Percentiles rank a stretch among this genome's conserved stretches.
These are phyloP conservation scores for Drosophila asahinai DNA, from an alignment of 1,140 invertebrate genomes.

Conservation along the genomic window DNA sequence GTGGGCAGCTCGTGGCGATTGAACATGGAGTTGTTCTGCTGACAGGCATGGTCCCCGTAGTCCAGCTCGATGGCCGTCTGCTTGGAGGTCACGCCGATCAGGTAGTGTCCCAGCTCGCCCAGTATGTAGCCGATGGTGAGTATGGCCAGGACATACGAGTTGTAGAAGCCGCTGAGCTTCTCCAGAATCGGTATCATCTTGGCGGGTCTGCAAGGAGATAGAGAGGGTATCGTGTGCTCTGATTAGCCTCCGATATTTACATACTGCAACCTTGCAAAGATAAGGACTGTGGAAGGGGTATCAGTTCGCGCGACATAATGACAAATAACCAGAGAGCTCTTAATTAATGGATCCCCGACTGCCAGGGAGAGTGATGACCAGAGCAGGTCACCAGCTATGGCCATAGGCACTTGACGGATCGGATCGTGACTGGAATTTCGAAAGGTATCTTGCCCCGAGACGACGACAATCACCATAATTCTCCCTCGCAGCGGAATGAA, in stretches of 20 bases:
- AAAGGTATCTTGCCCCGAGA: conserved; percentile 27
- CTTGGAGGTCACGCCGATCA: conserved; percentile 95
- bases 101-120: conserved; percentile 94
- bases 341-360: conserved; percentile 42
- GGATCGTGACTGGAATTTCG: conserved; percentile 59
- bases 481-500: conserved; percentile 39
- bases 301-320: conserved; percentile 48
- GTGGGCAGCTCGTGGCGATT: conserved; percentile 87
- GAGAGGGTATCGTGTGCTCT: background rate
- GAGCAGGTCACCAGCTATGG: conserved; percentile 3
- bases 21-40: conserved; percentile 89
- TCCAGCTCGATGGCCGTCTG: conserved; percentile 93
- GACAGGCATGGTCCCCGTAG: conserved; percentile 95
- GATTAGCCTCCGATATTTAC: conserved; percentile 13
- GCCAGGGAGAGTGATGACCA: conserved; percentile 12
- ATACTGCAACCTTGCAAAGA: background rate
- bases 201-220: conserved; percentile 1
- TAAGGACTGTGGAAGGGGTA: conserved; percentile 4
- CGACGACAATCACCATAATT: conserved; percentile 36
- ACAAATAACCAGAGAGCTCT: conserved; percentile 46
- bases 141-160: conserved; percentile 91
- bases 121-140: conserved; percentile 93
- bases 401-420: background rate
- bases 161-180: conserved; percentile 90
- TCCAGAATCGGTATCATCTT: conserved; percentile 84